Evolutionary conservation across 2,797 vertebrate species (phyloP).

Genomic region (Coregonus sp.): DNA sequence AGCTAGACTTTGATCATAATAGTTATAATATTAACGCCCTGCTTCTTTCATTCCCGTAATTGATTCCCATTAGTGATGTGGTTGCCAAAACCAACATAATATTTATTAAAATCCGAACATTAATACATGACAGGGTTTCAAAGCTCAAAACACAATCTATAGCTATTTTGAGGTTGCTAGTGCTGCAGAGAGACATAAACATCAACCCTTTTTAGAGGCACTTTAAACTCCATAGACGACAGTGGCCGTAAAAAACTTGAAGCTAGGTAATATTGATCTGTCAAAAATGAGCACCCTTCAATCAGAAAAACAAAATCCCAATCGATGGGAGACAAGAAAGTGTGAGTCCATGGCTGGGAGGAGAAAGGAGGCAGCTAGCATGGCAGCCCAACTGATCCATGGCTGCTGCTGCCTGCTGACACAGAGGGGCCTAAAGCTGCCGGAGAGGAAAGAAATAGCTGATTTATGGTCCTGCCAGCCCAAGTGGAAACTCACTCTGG

Average conservation of each 20-base stretch:
- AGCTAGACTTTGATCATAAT: conserved; percentile 23
- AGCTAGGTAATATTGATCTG: conserved; percentile 21
- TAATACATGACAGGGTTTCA: conserved; percentile 1
- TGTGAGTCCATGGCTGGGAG: neutral
- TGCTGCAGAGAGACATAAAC: conserved; percentile 1
- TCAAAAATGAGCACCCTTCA: conserved; percentile 9
- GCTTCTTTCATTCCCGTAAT: conserved; percentile 35
- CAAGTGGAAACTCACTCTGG: conserved; percentile 72
- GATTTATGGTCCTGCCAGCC: conserved; percentile 69
- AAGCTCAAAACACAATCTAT: neutral
- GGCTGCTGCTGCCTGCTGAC: conserved; percentile 29
- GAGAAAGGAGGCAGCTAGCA: conserved; percentile 10
- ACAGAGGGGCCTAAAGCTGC: conserved; percentile 46
- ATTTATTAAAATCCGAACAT: neutral
- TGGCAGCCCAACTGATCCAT: conserved; percentile 5
- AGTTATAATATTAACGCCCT: conserved; percentile 48
- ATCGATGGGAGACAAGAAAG: neutral
- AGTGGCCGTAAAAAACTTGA: conserved; percentile 8
- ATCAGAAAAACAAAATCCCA: conserved; percentile 19
- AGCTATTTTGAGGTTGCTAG: neutral
- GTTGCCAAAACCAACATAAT: conserved; percentile 17
- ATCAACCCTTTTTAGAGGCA: conserved; percentile 12
- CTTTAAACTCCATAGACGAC: conserved; percentile 17
- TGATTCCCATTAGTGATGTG: conserved; percentile 11
- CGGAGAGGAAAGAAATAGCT: conserved; percentile 33